Evolutionary conservation across 2,113 vertebrate species (phyloP).

Genomic region (Thymallus thymallus): DNA sequence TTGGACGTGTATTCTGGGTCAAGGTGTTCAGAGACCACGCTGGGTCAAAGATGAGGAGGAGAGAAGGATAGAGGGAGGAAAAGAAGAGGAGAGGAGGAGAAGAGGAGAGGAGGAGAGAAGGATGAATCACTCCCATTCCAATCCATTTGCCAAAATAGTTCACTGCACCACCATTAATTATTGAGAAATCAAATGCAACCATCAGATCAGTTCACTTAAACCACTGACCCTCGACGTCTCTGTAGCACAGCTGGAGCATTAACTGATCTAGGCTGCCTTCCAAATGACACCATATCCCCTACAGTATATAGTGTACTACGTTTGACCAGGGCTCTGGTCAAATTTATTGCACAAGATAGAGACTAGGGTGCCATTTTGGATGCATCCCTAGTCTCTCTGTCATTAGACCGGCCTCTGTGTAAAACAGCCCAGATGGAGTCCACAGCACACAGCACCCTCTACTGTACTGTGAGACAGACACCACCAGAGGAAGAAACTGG

Average conservation of each 20-base stretch:
- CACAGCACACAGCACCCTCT: slow-evolving; percentile 30
- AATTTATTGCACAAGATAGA: no score
- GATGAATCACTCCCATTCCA: neutral
- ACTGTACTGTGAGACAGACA: slow-evolving; percentile 19
- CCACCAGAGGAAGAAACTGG: neutral
- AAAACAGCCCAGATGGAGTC: neutral
- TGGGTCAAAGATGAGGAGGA: slow-evolving; percentile 9
- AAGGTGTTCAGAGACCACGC: slow-evolving; percentile 9
- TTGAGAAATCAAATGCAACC: slow-evolving; percentile 23
- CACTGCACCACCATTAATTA: slow-evolving; percentile 17
- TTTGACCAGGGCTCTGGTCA: no score
- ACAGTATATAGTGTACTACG: no score
- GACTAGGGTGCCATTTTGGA: no score
- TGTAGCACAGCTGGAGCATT: neutral
- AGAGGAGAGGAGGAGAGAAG: slow-evolving; percentile 3
- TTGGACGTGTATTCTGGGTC: neutral
- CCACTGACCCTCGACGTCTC: slow-evolving; percentile 11
- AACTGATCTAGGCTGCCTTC: neutral
- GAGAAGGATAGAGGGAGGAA: slow-evolving; percentile 2
- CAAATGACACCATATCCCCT: neutral
- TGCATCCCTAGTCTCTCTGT: neutral
- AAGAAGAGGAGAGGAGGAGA: neutral
- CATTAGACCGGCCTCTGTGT: neutral
- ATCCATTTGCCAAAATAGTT: slow-evolving; percentile 17
- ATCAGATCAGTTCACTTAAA: slow-evolving; percentile 20